Evolutionary conservation across 1,140 invertebrate genomes (phyloP).

Genomic region (Ladona fulva): DNA sequence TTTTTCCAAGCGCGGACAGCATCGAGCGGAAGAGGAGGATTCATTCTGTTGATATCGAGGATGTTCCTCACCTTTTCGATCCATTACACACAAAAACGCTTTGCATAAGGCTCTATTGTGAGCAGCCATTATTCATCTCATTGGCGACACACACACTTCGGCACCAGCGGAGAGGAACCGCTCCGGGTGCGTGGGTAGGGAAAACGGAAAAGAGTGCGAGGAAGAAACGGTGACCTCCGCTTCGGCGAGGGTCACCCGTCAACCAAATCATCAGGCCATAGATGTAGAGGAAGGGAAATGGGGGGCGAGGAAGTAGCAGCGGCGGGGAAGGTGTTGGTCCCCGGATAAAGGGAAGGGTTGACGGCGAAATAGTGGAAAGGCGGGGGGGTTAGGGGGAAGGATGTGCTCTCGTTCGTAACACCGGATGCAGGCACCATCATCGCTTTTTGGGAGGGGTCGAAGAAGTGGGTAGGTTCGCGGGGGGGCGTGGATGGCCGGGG

Average conservation of each 20-base stretch:
- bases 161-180: neutral
- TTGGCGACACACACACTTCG: neutral
- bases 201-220: neutral
- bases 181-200: no score
- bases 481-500: neutral
- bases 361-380: neutral
- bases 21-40: neutral
- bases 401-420: conserved; percentile 8
- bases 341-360: neutral
- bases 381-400: neutral
- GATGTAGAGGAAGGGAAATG: neutral
- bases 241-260: neutral
- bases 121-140: neutral
- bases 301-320: neutral
- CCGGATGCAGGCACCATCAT: conserved; percentile 1
- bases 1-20: no score
- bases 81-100: neutral
- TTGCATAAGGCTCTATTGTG: neutral
- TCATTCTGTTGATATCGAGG: conserved; percentile 3
- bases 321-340: neutral
- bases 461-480: neutral
- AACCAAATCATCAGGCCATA: neutral
- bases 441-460: neutral
- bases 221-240: neutral
- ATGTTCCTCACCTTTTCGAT: neutral